Base-by-base conservation (phyloP, 2,797 vertebrate species). In the Leptoclinus maculatus region DNA sequence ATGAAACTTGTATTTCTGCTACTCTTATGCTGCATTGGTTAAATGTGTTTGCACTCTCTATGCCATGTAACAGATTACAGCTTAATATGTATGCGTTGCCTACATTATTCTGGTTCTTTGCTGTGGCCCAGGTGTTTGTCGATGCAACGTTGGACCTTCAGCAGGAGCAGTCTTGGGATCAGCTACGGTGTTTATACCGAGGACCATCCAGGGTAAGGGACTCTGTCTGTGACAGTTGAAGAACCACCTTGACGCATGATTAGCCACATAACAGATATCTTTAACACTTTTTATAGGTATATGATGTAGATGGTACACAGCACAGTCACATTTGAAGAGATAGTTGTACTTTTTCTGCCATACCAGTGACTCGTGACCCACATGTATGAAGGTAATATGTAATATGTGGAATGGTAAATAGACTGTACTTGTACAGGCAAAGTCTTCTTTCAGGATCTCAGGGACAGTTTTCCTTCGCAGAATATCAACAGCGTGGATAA, bases 111-210 rank as follows among this genome's bases (percentile, higher is more conserved):
- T 63, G 38, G 2, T 41, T 41, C 3, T 74, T 54, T 75, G 17
- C 56, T 49, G 25, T 88, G 82, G 71, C 70, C 27, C 92, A 98
- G 97, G 78, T 93, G 56, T 90, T 90, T 58, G 89, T 94, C 29
- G 97, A 97, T 57, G 91, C 95, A 4, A 83, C 88, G 2, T 80
- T 99, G 92, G 97, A 99, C 83, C 94, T 95, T 65, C 98, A 98
- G 91, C 98, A 99, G 92, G 95, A 96, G 49, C 98, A 98, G 80
- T 97, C 98, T 10, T 99, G 97, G 91, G 96, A 97, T 85, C 97
- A 98, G 74, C 95, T 99, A n/a, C 96, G 97, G 62, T 96, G 85
- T 70, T 94, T 98, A 32, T 99, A 98, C 93, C 92, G 96, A 88
- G 98, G 97, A 86, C 95, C 96, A 2, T 98, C 98, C 57, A 94